Conservation (phyloP, 2,113 vertebrate genomes). For the Eudyptes chrysolophus region DNA sequence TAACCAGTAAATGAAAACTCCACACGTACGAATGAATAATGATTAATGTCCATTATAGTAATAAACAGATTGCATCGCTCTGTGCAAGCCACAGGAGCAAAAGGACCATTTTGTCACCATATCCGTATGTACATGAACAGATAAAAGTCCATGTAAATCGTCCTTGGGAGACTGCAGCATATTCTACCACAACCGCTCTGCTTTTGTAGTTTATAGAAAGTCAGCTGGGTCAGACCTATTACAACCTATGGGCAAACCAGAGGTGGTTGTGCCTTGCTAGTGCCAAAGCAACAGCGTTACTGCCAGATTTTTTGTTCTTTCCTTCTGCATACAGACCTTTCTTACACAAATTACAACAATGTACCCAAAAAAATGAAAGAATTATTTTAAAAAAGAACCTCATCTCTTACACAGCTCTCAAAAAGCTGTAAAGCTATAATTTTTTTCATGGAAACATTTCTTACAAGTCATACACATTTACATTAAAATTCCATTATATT, state of each 20-base stretch:
- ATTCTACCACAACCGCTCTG: background rate
- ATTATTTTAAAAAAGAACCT: background rate
- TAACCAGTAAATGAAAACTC: constrained; percentile 32
- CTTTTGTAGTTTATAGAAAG: background rate
- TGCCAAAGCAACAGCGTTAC: background rate
- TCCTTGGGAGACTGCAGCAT: background rate
- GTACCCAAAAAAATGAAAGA: background rate
- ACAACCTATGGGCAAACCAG: background rate
- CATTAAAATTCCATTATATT: background rate
- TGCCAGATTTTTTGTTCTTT: background rate
- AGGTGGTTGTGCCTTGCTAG: background rate
- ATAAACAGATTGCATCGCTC: background rate
- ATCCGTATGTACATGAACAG: background rate
- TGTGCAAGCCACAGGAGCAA: constrained; percentile 8
- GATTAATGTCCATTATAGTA: background rate
- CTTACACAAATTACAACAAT: background rate
- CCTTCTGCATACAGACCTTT: background rate
- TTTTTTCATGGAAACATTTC: background rate
- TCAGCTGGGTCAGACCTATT: background rate
- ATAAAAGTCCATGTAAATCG: background rate
- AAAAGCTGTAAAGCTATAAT: background rate
- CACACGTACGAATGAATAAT: background rate
- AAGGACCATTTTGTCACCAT: background rate
- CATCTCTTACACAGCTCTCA: background rate
- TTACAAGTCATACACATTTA: background rate